These are phyloP conservation scores for Probosciger aterrimus DNA, from an alignment of 2,113 vertebrate species.

Conservation along the genomic window DNA sequence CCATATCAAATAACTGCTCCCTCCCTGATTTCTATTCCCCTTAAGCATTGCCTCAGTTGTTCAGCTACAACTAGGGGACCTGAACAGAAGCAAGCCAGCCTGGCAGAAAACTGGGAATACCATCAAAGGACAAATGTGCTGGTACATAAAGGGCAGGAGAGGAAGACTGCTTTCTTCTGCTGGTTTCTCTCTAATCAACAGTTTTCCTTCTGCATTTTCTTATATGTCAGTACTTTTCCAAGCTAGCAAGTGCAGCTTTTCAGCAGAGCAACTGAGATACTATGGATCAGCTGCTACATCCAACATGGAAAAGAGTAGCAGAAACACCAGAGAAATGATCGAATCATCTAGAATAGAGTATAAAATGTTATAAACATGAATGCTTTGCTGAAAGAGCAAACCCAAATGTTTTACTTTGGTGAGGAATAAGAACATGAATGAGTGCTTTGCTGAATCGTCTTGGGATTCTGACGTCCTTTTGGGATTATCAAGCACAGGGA, in stretches of 20 bases:
- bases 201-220: background rate
- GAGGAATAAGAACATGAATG: fast-evolving
- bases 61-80: background rate
- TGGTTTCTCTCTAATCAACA: background rate
- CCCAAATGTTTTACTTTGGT: background rate
- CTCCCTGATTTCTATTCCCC: background rate
- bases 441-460: background rate
- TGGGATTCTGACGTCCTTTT: background rate
- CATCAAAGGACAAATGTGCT: background rate
- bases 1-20: background rate
- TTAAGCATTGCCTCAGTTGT: background rate
- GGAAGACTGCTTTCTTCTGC: background rate
- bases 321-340: background rate
- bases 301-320: background rate
- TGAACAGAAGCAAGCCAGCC: background rate
- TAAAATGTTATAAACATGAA: background rate
- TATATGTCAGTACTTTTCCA: background rate
- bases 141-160: background rate
- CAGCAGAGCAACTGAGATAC: background rate
- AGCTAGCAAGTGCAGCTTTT: background rate
- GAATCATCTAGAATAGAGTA: background rate
- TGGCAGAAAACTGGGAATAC: background rate
- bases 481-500: background rate
- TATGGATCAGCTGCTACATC: background rate
- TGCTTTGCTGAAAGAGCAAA: background rate